These are phyloP conservation scores for Drosophila atripex DNA, from an alignment of 2,888 invertebrate species.

Conservation along the genomic window DNA sequence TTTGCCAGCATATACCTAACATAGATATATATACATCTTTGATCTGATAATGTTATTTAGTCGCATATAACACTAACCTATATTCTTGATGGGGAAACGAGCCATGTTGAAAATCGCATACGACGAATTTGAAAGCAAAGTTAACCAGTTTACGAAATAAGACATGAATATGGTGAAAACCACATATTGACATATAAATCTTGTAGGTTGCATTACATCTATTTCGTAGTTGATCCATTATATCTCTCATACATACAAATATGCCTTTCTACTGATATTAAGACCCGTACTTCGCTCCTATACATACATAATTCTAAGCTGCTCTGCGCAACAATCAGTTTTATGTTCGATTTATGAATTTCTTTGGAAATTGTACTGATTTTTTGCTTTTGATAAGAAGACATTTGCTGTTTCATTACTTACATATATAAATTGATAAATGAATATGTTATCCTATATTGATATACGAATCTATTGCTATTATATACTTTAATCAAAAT, in stretches of 20 bases:
- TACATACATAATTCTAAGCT: slow-evolving; percentile 32
- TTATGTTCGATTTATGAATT: slow-evolving; percentile 45
- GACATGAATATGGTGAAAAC: neutral
- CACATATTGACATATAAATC: neutral
- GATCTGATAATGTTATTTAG: slow-evolving; percentile 40
- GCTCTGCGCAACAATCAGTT: slow-evolving; percentile 51
- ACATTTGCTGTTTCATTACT: slow-evolving; percentile 29
- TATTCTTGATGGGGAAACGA: slow-evolving; percentile 43
- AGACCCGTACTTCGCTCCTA: slow-evolving; percentile 28
- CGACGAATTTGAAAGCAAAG: slow-evolving; percentile 68
- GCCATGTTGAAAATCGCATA: slow-evolving; percentile 54
- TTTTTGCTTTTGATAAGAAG: slow-evolving; percentile 42
- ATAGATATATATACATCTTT: slow-evolving; percentile 27
- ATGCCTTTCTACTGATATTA: slow-evolving; percentile 35
- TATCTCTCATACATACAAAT: slow-evolving; percentile 21
- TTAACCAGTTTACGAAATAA: slow-evolving; percentile 51
- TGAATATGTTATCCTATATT: slow-evolving; percentile 59
- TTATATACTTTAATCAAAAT: slow-evolving; percentile 59
- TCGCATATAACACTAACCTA: slow-evolving; percentile 42
- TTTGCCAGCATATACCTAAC: slow-evolving; percentile 63
- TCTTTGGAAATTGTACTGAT: slow-evolving; percentile 56
- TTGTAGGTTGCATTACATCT: slow-evolving; percentile 23
- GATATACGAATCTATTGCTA: slow-evolving; percentile 52
- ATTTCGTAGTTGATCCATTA: slow-evolving; percentile 39
- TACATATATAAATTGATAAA: slow-evolving; percentile 14